Conservation (phyloP, 2,888 invertebrate species). For the Pycnomerus fuliginosus region DNA sequence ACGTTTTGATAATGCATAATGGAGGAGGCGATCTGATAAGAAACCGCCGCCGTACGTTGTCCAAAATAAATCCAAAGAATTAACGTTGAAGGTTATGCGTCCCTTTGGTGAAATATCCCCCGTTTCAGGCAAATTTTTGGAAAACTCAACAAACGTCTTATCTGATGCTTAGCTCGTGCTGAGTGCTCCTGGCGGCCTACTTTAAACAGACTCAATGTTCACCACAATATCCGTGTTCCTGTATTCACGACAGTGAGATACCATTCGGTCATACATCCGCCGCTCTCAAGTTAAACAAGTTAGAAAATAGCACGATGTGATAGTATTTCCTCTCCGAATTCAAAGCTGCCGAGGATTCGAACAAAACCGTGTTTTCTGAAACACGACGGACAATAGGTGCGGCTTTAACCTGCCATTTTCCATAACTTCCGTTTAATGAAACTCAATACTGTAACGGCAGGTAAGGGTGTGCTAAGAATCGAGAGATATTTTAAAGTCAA, state of each 20-base stretch:
- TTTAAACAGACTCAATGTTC: slow-evolving; percentile 16
- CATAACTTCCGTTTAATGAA: slow-evolving; percentile 27
- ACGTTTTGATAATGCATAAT: too few relatives aligned
- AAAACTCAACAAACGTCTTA: slow-evolving; percentile 16
- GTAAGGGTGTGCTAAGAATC: slow-evolving; percentile 40
- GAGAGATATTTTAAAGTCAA: slow-evolving; percentile 49
- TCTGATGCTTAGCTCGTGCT: slow-evolving; percentile 20
- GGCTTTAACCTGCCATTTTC: background rate
- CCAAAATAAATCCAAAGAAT: too few relatives aligned
- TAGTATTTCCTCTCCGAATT: too few relatives aligned
- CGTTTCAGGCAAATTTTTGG: slow-evolving; percentile 17
- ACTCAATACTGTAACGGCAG: slow-evolving; percentile 24
- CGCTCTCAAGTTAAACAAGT: too few relatives aligned
- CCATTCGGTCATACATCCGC: slow-evolving; percentile 19
- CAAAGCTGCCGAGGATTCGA: too few relatives aligned
- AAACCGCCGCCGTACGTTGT: too few relatives aligned
- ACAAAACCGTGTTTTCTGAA: too few relatives aligned
- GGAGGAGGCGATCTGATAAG: too few relatives aligned
- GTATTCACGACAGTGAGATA: slow-evolving; percentile 19
- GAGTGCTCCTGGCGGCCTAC: slow-evolving; percentile 21
- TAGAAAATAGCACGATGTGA: too few relatives aligned
- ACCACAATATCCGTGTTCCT: slow-evolving; percentile 19
- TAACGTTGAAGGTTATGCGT: too few relatives aligned
- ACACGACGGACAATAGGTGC: too few relatives aligned
- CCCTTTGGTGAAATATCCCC: slow-evolving; percentile 14